Base-by-base conservation (phyloP, 2,888 invertebrate genomes). In the Macropis europaea region DNA sequence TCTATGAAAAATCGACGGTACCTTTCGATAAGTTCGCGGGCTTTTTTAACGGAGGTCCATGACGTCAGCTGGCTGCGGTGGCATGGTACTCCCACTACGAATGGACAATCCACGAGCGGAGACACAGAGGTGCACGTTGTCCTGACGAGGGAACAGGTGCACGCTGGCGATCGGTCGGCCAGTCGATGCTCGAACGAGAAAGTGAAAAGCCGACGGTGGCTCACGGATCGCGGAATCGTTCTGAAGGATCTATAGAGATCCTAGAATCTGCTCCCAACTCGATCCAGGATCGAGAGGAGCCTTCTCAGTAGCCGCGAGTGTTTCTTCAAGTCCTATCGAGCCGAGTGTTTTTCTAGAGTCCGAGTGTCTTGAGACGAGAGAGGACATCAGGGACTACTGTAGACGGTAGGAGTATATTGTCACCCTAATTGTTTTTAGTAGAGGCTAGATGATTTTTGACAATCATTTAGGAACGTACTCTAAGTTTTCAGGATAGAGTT, bases 121-220 rank as follows among this genome's bases (percentile, higher is more conserved):
- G 74, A 66, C 73, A 70, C 61, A 26, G 42, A 60, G 28, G 36
- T 40, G 66, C 69, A 43, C 32, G 69, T 64, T 57, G 73, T 73
- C 64, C 64, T 59, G 57, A 30, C 66, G 77, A 52, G 73, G 81
- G 66, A 83, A 79, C 82, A 82, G 82, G 82, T 82, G 83, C 73
- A 78, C 56, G 42, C 59, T 74, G 76, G 71, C 74, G 76, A 79
- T 81, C 80, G 79, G 64, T 17, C 77, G 75, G 67, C 66, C 81
- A 81, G 80, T 81, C 80, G 77, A 68, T 63, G 60, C 66, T 76
- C 78, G 76, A 74, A 64, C 80, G 80, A 76, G 80, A 81, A 80
- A 81, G 80, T 78, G 80, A 81, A 68, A 70, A 80, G 73, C 73
- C 77, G 71, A 59, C 26, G 40, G 60, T 57, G 34, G 71, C 28